Evolutionary conservation across 1,140 invertebrate species (phyloP).

Genomic region (Scaptomyza montana): DNA sequence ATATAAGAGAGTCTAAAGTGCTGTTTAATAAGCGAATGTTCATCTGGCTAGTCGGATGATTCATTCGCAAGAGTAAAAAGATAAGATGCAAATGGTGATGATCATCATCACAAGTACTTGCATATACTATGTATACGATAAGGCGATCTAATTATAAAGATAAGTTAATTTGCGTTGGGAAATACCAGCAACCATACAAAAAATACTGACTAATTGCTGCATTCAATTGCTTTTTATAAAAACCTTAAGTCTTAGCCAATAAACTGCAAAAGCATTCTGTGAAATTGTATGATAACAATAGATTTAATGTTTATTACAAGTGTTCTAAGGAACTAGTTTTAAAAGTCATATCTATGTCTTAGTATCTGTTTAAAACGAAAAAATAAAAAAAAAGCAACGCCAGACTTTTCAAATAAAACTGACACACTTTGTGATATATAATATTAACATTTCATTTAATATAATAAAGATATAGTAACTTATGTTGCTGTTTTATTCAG

Average conservation of each 20-base stretch:
- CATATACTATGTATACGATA: slow-evolving; percentile 2
- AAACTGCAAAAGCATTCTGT: slow-evolving; percentile 8
- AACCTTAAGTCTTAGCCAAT: slow-evolving; percentile 15
- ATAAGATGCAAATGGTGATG: slow-evolving; percentile 42
- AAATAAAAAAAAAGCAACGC: no score
- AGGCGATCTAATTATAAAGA: slow-evolving; percentile 21
- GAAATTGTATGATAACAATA: slow-evolving; percentile 11
- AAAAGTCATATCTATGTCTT: slow-evolving; percentile 15
- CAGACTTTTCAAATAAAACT: slow-evolving; percentile 15
- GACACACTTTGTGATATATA: slow-evolving; percentile 28
- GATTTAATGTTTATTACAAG: slow-evolving; percentile 6
- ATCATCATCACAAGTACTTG: background rate
- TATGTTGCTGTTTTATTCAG: slow-evolving; percentile 19
- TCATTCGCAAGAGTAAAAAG: slow-evolving; percentile 26
- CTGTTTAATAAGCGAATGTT: background rate
- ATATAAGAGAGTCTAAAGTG: slow-evolving; percentile 31
- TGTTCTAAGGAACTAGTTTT: slow-evolving; percentile 30
- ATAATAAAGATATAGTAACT: slow-evolving; percentile 20
- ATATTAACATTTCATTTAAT: slow-evolving; percentile 14
- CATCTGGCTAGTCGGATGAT: slow-evolving; percentile 17
- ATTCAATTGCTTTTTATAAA: slow-evolving; percentile 18
- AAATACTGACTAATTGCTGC: background rate
- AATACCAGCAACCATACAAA: slow-evolving; percentile 11
- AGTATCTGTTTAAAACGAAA: no score
- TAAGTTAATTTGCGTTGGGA: slow-evolving; percentile 31